A percentile compares a stretch with the other conserved stretches of the same genome.
Evolutionary conservation across 2,797 vertebrate species (phyloP).

Genomic region (Poeciliopsis gracilis): DNA sequence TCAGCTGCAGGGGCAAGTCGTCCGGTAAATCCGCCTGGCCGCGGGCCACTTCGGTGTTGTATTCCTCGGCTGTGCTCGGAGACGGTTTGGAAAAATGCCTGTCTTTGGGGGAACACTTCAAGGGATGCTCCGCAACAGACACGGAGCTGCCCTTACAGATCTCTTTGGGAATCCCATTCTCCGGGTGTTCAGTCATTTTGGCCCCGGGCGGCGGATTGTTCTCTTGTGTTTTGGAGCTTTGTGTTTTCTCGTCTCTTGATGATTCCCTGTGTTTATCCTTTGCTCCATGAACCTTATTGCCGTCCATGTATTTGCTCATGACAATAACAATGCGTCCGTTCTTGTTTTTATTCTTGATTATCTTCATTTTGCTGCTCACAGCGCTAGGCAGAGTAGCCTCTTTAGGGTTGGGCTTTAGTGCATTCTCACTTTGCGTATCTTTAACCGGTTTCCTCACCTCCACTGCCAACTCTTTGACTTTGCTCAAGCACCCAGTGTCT

Average conservation of each 20-base stretch:
- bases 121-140: constrained; percentile 67
- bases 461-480: constrained; percentile 84
- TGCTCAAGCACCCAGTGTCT: constrained; percentile 87
- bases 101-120: constrained; percentile 77
- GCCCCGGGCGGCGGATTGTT: constrained; percentile 63
- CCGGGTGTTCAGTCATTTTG: constrained; percentile 63
- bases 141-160: constrained; percentile 62
- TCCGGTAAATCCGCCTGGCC: constrained; percentile 73
- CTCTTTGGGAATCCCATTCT: constrained; percentile 69
- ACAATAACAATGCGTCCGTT: constrained; percentile 98
- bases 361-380: constrained; percentile 96
- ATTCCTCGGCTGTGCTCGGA: constrained; percentile 78
- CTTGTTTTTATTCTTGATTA: constrained; percentile 99
- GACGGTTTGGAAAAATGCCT: constrained; percentile 79
- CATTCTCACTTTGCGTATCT: constrained; percentile 69
- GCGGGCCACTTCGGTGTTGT: constrained; percentile 81
- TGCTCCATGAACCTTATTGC: constrained; percentile 87
- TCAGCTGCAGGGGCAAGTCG: constrained; percentile 88
- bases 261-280: constrained; percentile 89
- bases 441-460: constrained; percentile 74
- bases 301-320: constrained; percentile 99
- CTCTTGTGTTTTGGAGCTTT: constrained; percentile 58
- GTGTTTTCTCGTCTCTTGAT: constrained; percentile 74
- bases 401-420: constrained; percentile 81
- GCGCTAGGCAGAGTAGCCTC: constrained; percentile 78